Base-by-base conservation (phyloP, 2,888 invertebrate genomes). In the Falcaria lacertinaria region DNA sequence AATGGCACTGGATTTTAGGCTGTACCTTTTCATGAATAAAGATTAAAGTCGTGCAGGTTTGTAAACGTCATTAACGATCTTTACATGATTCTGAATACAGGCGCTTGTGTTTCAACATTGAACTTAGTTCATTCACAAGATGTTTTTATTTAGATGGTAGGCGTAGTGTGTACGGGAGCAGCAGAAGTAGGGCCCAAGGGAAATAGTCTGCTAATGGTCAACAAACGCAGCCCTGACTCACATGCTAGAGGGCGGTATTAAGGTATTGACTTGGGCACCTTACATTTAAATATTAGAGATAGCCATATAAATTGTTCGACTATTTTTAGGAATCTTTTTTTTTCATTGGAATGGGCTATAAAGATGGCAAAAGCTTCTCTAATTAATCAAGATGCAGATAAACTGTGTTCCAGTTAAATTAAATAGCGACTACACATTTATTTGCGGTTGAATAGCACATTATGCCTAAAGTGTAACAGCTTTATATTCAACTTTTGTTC, bases 141-240 rank as follows among this genome's bases (percentile, higher is more conserved):
- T 14, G 14, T 7, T 14, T 22, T 2, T 13, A 37, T 15, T 8
- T 37, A 14, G 11, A 14, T 6, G 7, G 22, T 15, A 15, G 19
- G 19, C 8, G 14, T 13, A 15, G 4, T 14, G n/a, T 19, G 17
- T 13, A 15, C 3, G 6, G 36, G 22, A 15, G 37, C 37, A 25
- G 37, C 11, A 13, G 35, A 13, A 13, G 35, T 35, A 17, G 19
- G 15, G 22, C 42, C 33, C 19, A n/a, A 11, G 42, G 42, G 42
- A 37, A 42, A 37, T 42, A 36, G 42, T 34, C 33, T 42, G 33
- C 42, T 50, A 53, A 49, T 57, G 61, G 61, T 60, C 51, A 54
- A 45, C 43, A 60, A 58, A 58, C 60, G 57, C 42, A 39, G 42
- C 33, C 19, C 25, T 38, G 41, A 39, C 39, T 45, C 44, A 32